Evolutionary conservation across 1,140 invertebrate species (phyloP).

Genomic region (Pemphigus obesinymphae): DNA sequence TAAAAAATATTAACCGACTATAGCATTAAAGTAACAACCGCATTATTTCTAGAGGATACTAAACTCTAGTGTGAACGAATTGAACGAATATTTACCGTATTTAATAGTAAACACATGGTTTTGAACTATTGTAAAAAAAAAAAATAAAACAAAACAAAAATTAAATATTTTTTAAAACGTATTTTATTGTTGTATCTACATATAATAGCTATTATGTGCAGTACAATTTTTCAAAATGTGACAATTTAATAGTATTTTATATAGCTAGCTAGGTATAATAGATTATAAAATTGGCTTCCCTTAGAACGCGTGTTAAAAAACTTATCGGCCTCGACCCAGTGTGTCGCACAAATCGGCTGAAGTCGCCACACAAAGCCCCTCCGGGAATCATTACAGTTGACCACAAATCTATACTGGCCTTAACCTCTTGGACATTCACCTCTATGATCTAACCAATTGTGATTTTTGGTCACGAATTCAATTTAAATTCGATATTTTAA

Average conservation of each 20-base stretch:
- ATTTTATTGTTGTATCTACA: no score
- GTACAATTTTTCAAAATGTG: no score
- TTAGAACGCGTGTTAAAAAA: not conserved
- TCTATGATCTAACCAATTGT: conserved; percentile 8
- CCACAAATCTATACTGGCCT: conserved; percentile 17
- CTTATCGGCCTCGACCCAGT: conserved; percentile 6
- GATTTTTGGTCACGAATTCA: conserved; percentile 26
- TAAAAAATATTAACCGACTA: not conserved
- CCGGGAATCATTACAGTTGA: not conserved
- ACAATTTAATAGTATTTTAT: no score
- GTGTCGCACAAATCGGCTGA: not conserved
- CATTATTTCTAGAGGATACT: not conserved
- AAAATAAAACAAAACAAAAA: no score
- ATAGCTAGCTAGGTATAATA: no score
- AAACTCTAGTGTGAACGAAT: not conserved
- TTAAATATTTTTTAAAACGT: no score
- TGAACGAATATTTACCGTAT: not conserved
- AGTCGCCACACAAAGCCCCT: not conserved
- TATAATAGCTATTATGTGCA: no score
- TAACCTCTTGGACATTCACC: conserved; percentile 30
- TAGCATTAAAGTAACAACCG: not conserved
- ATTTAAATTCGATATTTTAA: not conserved
- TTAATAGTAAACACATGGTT: no score
- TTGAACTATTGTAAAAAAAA: not conserved
- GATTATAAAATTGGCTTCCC: not conserved